Conservation (phyloP, 2,888 invertebrate species). For the Caenorhabditis imperialis region DNA sequence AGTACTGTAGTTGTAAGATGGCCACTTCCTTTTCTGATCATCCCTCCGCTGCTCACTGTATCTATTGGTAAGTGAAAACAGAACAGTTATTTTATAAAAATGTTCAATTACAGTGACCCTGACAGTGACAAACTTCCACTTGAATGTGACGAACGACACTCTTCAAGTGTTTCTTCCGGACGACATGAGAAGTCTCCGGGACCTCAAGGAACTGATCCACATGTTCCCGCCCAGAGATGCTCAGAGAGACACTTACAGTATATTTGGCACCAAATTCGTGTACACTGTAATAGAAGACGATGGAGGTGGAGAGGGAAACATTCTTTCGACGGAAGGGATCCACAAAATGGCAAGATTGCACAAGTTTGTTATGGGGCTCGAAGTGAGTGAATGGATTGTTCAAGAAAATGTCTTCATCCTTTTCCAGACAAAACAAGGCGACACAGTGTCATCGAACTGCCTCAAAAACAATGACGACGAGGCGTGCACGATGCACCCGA, state of each 20-base stretch:
- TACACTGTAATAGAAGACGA: slow-evolving; percentile 72
- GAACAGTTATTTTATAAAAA: slow-evolving; percentile 12
- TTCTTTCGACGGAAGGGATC: slow-evolving; percentile 57
- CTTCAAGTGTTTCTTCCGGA: slow-evolving; percentile 77
- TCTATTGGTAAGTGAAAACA: slow-evolving; percentile 42
- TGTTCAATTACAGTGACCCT: slow-evolving; percentile 52
- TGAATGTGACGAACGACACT: slow-evolving; percentile 66
- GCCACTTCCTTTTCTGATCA: slow-evolving; percentile 74
- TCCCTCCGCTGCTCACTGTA: slow-evolving; percentile 69
- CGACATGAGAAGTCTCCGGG: slow-evolving; percentile 69
- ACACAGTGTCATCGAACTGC: slow-evolving; percentile 41
- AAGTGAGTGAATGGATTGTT: slow-evolving; percentile 32
- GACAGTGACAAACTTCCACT: slow-evolving; percentile 56
- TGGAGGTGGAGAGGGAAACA: slow-evolving; percentile 58
- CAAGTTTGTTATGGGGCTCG: slow-evolving; percentile 54
- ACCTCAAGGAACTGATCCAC: slow-evolving; percentile 67
- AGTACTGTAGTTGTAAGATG: slow-evolving; percentile 72
- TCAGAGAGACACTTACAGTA: slow-evolving; percentile 74
- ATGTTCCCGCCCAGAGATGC: slow-evolving; percentile 75
- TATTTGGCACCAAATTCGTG: slow-evolving; percentile 74
- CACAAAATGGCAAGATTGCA: slow-evolving; percentile 62
- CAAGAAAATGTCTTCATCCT: neutral
- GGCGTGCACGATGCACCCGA: slow-evolving; percentile 60
- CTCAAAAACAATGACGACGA: slow-evolving; percentile 49
- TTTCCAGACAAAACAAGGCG: slow-evolving; percentile 50